Evolutionary conservation across 2,888 invertebrate genomes (phyloP), one percentile per base, ranked within the genome.

Genomic region (Antheraea assamensis): DNA sequence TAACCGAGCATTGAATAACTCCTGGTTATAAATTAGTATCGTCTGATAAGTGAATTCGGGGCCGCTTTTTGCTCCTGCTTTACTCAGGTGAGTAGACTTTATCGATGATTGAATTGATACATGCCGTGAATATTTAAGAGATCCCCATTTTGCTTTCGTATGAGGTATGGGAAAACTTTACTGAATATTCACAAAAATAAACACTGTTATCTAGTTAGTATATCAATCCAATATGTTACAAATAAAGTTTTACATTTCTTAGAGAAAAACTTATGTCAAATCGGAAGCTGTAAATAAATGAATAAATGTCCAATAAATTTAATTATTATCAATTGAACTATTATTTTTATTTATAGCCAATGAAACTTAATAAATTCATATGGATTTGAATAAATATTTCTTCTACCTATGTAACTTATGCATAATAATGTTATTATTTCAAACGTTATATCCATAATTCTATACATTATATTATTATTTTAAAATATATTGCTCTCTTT

Each of bases 21-120:
- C 90, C 85, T 82, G 86, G 88, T 91, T 92, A 92, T 92, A 93
- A 94, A 94, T 94, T 93, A 93, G 87, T 86, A 93, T 92, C 88
- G 84, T 83, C 86, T 87, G 93, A 93, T 93, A 93, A 92, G 90
- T 90, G 88, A 88, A 88, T 88, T 89, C 87, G 81, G 88, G 88
- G 86, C 82, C 85, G 89, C 87, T 91, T 92, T 91, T 91, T 91
- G 89, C 88, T 86, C 86, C 84, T 87, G 84, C 86, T 87, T 86
- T 86, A 88, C 88, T 87, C 87, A 91, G 90, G 88, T 90, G 88
- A 91, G 89, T 90, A 88, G 88, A 89, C 90, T 91, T 92, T 92
- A 93, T 92, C 91, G 89, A 86, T 85, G 88, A 87, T 86, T 86
- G 88, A 92, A 92, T 92, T 92, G 90, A 92, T 90, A 91, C 90